Evolutionary conservation across 2,888 invertebrate species (phyloP).

Genomic region (Suillia variegata): DNA sequence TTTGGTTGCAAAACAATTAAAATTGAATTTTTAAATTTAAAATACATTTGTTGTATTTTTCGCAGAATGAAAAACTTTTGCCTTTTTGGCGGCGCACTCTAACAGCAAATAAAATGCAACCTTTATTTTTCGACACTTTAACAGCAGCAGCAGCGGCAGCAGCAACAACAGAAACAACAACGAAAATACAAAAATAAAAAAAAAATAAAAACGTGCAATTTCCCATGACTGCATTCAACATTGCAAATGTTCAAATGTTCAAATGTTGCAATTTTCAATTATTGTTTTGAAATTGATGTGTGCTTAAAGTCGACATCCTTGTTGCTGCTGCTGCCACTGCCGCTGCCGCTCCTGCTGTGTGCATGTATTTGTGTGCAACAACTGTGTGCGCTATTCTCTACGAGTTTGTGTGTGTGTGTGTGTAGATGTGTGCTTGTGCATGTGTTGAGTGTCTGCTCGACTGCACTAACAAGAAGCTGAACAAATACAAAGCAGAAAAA

Average conservation of each 20-base stretch:
- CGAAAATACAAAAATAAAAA: too few species aligned
- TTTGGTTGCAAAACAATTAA: too few species aligned
- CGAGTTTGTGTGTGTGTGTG: too few species aligned
- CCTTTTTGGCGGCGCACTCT: too few species aligned
- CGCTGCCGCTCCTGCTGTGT: not conserved
- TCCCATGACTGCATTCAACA: not conserved
- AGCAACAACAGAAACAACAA: too few species aligned
- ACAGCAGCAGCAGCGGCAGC: too few species aligned
- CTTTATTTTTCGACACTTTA: slow-evolving; percentile 5
- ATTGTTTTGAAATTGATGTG: slow-evolving; percentile 49
- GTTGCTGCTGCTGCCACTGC: slow-evolving; percentile 1
- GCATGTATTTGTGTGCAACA: slow-evolving; percentile 36
- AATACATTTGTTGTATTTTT: too few species aligned
- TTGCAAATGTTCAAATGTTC: slow-evolving; percentile 29
- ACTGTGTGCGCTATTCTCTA: too few species aligned
- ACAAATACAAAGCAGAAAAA: not conserved
- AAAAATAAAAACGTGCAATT: not conserved
- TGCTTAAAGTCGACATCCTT: slow-evolving; percentile 38
- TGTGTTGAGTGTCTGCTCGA: not conserved
- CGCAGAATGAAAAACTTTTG: too few species aligned
- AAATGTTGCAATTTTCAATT: slow-evolving; percentile 50
- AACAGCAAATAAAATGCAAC: slow-evolving; percentile 1
- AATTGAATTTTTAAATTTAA: too few species aligned
- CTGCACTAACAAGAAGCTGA: slow-evolving; percentile 24
- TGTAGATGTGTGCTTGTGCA: too few species aligned